phyloP scores from a whole-genome alignment of 2,888 invertebrate genomes.

The Meloe dianella region DNA sequence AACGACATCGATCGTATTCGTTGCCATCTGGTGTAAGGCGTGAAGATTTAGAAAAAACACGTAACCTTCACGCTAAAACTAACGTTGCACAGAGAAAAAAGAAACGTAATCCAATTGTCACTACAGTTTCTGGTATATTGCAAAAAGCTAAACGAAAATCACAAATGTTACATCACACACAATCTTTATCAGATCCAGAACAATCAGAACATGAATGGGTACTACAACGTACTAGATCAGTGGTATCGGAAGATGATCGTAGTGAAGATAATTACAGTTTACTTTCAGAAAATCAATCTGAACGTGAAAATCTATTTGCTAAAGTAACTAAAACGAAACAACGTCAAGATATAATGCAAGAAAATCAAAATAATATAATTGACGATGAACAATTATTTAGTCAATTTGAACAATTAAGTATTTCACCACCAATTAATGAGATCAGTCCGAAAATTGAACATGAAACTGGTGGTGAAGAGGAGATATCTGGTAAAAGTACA shows the following conservation, averaged over 20 bases:
- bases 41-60: constrained; percentile 63
- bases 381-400: constrained; percentile 35
- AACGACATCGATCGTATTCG: constrained; percentile 81
- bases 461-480: constrained; percentile 63
- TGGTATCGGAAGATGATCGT: constrained; percentile 75
- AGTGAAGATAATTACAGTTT: constrained; percentile 62
- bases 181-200: constrained; percentile 78
- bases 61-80: constrained; percentile 45
- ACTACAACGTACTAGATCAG: constrained; percentile 70
- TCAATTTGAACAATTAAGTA: constrained; percentile 37
- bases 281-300: constrained; percentile 71
- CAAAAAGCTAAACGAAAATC: constrained; percentile 82
- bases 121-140: constrained; percentile 83
- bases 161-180: constrained; percentile 63
- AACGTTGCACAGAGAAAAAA: constrained; percentile 63
- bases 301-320: constrained; percentile 67
- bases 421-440: constrained; percentile 32
- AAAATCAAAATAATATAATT: neutral
- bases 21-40: constrained; percentile 74
- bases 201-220: constrained; percentile 76
- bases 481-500: constrained; percentile 65
- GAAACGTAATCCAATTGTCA: constrained; percentile 81
- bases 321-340: constrained; percentile 60
- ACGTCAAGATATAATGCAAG: constrained; percentile 43
- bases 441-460: constrained; percentile 52